phyloP scores from a whole-genome alignment of 1,140 invertebrate genomes.

The Lordiphosa stackelbergi region DNA sequence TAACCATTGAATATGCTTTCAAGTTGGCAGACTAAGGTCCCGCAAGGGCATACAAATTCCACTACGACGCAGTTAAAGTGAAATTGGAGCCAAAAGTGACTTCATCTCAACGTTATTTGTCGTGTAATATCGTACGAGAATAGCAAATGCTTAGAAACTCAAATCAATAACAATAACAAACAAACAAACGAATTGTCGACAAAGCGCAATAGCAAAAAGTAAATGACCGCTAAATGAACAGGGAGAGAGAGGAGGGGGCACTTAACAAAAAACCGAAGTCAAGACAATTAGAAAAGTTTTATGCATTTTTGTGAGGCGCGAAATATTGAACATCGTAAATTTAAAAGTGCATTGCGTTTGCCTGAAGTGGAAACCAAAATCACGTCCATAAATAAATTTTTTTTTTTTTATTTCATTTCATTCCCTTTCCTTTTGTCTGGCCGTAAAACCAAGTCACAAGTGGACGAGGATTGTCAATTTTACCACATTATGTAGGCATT shows the following conservation, averaged over 20 bases:
- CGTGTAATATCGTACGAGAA: conserved; percentile 16
- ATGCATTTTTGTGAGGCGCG: conserved; percentile 17
- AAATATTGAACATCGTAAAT: conserved; percentile 38
- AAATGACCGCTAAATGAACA: conserved; percentile 49
- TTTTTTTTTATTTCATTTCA: conserved; percentile 9
- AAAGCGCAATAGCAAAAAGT: conserved; percentile 54
- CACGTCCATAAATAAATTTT: conserved; percentile 49
- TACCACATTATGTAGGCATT: conserved; percentile 43
- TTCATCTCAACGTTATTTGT: conserved; percentile 16
- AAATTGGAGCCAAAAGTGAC: conserved; percentile 8
- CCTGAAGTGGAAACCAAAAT: conserved; percentile 21
- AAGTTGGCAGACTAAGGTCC: too few relatives aligned
- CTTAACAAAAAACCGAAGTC: conserved; percentile 3
- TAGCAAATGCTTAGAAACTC: conserved; percentile 56
- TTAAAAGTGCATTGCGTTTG: conserved; percentile 22
- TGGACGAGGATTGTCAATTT: conserved; percentile 32
- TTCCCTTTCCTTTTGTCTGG: conserved; percentile 7
- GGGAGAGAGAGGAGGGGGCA: background rate
- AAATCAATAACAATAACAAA: conserved; percentile 37
- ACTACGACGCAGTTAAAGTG: too few relatives aligned
- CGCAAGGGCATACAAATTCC: too few relatives aligned
- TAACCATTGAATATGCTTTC: too few relatives aligned
- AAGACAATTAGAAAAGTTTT: conserved; percentile 16
- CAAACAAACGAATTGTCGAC: conserved; percentile 36
- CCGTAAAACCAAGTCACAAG: conserved; percentile 8